Conservation (phyloP, 2,888 invertebrate species). For the Panopea generosa region DNA sequence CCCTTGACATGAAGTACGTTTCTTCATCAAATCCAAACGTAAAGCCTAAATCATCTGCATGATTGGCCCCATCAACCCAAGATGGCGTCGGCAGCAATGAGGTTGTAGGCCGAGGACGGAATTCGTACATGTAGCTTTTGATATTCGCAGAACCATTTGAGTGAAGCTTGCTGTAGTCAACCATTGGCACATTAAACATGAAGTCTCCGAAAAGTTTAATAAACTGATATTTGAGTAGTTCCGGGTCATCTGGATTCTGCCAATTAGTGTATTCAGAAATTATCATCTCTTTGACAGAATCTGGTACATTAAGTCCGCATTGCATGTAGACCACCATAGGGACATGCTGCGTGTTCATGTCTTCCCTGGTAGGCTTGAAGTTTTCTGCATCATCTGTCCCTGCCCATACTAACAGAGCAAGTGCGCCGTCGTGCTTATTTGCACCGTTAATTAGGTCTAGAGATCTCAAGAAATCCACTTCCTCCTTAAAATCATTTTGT, state of each 20-base stretch:
- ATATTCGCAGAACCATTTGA: background rate
- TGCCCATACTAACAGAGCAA: too few species aligned
- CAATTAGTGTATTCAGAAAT: conserved; percentile 10
- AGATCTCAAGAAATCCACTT: conserved; percentile 10
- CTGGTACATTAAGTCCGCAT: background rate
- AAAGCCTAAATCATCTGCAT: conserved; percentile 79
- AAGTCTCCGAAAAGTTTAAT: conserved; percentile 16
- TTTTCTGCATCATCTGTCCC: background rate
- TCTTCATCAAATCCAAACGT: conserved; percentile 71
- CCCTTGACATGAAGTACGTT: too few species aligned
- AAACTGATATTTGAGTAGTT: conserved; percentile 2
- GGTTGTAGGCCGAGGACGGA: background rate
- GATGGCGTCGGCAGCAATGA: conserved; percentile 52
- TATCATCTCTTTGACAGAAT: background rate
- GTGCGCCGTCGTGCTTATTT: conserved; percentile 8
- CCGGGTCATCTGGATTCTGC: conserved; percentile 8
- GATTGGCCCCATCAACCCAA: conserved; percentile 78
- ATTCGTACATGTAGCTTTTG: conserved; percentile 12
- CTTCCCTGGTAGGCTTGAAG: conserved; percentile 6
- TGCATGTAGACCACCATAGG: background rate
- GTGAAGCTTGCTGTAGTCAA: conserved; percentile 11
- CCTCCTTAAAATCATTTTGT: background rate
- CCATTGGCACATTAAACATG: background rate
- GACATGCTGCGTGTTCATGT: conserved; percentile 5
- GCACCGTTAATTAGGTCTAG: conserved; percentile 10